phyloP scores from a whole-genome alignment of 1,140 invertebrate species.

The Bombus fervidus region DNA sequence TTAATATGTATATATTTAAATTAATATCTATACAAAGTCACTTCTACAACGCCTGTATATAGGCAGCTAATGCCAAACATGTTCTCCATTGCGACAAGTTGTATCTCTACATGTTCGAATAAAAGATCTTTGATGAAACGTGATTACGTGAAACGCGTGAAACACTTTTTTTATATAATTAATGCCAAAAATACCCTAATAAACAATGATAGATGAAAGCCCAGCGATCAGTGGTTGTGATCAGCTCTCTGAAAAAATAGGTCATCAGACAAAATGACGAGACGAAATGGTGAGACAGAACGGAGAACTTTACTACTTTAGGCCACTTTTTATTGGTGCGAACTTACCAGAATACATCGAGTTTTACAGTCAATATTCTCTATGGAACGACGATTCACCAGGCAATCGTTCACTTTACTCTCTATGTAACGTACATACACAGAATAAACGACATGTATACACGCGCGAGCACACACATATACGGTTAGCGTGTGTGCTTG shows the following conservation, averaged over 20 bases:
- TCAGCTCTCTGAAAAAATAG: background rate
- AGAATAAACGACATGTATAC: slow-evolving; percentile 58
- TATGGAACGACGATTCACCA: slow-evolving; percentile 55
- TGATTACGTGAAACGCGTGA: background rate
- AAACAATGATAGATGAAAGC: background rate
- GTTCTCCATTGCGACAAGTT: background rate
- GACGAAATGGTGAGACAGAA: background rate
- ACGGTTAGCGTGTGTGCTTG: slow-evolving; percentile 15
- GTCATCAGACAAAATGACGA: no score
- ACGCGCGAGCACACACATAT: slow-evolving; percentile 20
- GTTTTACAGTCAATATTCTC: slow-evolving; percentile 65
- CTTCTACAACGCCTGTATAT: background rate
- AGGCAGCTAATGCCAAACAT: background rate
- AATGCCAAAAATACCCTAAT: background rate
- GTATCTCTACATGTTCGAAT: background rate
- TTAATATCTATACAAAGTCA: background rate
- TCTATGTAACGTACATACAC: slow-evolving; percentile 63
- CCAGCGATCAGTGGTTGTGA: no score
- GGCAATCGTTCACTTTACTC: slow-evolving; percentile 32
- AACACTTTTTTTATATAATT: background rate
- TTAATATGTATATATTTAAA: background rate
- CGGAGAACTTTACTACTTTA: slow-evolving; percentile 39
- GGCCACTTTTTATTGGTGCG: slow-evolving; percentile 70
- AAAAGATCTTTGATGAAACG: background rate
- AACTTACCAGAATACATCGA: slow-evolving; percentile 66